phyloP scores from a whole-genome alignment of 2,797 vertebrate genomes.

The Paedocypris micromegethes region DNA sequence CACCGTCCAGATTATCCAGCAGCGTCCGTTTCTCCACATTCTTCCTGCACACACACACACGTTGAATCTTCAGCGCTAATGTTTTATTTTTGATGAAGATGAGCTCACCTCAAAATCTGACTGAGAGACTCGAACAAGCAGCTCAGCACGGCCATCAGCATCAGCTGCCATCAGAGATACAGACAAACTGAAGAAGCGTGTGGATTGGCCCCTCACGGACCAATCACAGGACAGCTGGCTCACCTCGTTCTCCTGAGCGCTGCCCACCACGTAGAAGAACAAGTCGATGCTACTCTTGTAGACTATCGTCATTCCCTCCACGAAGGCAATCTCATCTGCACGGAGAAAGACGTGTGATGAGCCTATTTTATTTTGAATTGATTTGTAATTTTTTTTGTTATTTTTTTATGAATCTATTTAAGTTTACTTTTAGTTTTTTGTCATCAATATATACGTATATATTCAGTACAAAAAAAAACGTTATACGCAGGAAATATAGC shows the following conservation, averaged over 20 bases:
- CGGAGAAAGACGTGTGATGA: slow-evolving; percentile 1
- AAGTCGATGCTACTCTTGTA: slow-evolving; percentile 86
- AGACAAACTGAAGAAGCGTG: neutral
- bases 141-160: slow-evolving; percentile 75
- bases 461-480: no score
- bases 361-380: neutral
- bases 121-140: slow-evolving; percentile 73
- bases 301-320: slow-evolving; percentile 83
- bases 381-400: neutral
- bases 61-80: no score
- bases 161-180: slow-evolving; percentile 58
- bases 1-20: slow-evolving; percentile 88
- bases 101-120: slow-evolving; percentile 68
- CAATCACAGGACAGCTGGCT: slow-evolving; percentile 14
- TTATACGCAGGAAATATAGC: no score
- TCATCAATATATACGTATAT: no score
- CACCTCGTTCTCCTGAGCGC: slow-evolving; percentile 86
- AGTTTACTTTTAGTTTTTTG: no score
- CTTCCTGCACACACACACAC: slow-evolving; percentile 65
- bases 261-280: slow-evolving; percentile 86
- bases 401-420: no score
- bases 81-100: neutral
- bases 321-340: slow-evolving; percentile 81
- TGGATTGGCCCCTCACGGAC: neutral
- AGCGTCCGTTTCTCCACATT: slow-evolving; percentile 83